Evolutionary conservation across 2,113 vertebrate genomes (phyloP).

Genomic region (Salminus brasiliensis): DNA sequence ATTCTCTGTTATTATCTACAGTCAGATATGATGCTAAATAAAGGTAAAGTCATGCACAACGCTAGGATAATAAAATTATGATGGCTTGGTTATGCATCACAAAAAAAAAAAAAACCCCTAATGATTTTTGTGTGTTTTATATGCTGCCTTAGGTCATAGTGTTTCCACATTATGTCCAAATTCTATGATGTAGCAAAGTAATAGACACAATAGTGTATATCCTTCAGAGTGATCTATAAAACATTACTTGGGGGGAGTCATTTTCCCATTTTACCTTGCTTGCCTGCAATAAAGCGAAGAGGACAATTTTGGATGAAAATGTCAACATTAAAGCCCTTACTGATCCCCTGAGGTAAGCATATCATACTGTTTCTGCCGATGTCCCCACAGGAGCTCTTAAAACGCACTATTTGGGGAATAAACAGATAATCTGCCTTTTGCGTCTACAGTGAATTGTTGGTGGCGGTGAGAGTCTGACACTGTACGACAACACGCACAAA

Average conservation of each 20-base stretch:
- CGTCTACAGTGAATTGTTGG: background rate
- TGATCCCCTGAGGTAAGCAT: background rate
- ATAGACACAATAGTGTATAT: background rate
- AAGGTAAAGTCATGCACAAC: too few relatives aligned
- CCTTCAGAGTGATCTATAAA: constrained; percentile 21
- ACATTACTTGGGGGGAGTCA: background rate
- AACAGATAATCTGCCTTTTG: background rate
- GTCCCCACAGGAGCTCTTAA: background rate
- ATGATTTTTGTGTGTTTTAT: background rate
- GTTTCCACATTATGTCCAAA: constrained; percentile 3
- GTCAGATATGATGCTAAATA: too few relatives aligned
- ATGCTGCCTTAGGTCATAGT: background rate
- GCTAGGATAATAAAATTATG: too few relatives aligned
- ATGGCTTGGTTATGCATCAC: background rate
- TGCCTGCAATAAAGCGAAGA: too few relatives aligned
- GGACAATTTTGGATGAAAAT: background rate
- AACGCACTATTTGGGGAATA: background rate
- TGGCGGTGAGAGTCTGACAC: background rate
- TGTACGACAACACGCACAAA: background rate
- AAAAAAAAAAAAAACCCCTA: background rate
- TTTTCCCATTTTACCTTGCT: constrained; percentile 11
- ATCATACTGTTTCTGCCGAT: background rate
- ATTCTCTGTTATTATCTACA: too few relatives aligned
- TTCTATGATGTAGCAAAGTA: background rate
- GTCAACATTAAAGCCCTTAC: background rate